phyloP scores from a whole-genome alignment of 2,888 invertebrate species.

The Aricia artaxerxes region DNA sequence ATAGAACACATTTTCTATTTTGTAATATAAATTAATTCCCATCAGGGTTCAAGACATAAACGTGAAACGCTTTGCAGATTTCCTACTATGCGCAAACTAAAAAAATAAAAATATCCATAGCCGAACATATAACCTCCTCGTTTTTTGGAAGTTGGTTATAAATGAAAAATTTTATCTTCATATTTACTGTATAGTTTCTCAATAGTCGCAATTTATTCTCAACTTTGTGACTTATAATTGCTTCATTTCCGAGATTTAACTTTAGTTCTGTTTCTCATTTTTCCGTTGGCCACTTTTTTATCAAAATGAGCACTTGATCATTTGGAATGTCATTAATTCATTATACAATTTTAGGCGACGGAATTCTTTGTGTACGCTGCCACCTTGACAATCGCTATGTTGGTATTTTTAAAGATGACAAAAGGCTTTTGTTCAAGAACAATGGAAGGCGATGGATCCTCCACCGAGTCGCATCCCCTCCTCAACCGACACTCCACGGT shows the following conservation, averaged over 20 bases:
- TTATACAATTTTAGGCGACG: conserved; percentile 76
- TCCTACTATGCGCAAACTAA: background rate
- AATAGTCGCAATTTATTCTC: background rate
- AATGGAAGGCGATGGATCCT: conserved; percentile 65
- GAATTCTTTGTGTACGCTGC: conserved; percentile 88
- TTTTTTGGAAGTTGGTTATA: too few relatives aligned
- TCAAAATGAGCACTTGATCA: background rate
- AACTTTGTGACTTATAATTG: background rate
- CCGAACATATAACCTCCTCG: too few relatives aligned
- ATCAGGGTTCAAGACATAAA: background rate
- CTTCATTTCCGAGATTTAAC: background rate
- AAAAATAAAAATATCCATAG: background rate
- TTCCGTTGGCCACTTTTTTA: background rate
- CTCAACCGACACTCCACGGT: conserved; percentile 65
- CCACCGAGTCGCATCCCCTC: conserved; percentile 64
- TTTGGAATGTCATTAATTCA: background rate
- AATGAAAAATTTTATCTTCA: background rate
- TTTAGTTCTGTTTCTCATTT: background rate
- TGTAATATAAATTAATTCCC: too few relatives aligned
- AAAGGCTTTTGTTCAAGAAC: conserved; percentile 66
- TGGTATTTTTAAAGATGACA: conserved; percentile 81
- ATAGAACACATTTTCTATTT: too few relatives aligned
- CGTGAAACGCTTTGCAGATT: too few relatives aligned
- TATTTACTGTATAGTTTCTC: background rate
- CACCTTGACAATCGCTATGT: conserved; percentile 84